Percentiles rank a stretch among this genome's conserved stretches.
These are phyloP conservation scores for Coptotermes formosanus DNA, from an alignment of 1,140 invertebrate genomes.

Conservation along the genomic window DNA sequence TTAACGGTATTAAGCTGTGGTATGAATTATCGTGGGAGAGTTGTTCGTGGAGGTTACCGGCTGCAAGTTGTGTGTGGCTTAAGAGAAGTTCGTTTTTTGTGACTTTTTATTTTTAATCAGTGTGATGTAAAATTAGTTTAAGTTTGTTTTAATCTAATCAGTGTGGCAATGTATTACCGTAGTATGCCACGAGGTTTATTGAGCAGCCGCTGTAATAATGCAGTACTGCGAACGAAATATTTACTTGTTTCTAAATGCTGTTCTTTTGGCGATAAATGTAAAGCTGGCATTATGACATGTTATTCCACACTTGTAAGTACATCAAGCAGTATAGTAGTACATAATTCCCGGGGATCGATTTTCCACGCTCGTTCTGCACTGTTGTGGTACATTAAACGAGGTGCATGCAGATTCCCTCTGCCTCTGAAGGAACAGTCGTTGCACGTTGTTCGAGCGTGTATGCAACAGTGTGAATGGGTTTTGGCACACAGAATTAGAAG, in stretches of 20 bases:
- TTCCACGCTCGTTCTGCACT: not conserved
- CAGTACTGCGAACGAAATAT: not conserved
- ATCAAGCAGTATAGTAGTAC: not conserved
- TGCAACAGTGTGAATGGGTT: conserved; percentile 62
- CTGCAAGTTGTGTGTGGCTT: too few species aligned
- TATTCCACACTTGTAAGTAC: not conserved
- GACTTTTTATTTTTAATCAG: not conserved
- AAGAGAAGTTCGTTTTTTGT: too few species aligned
- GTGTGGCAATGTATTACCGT: not conserved
- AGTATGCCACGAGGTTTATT: not conserved
- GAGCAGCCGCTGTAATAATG: not conserved
- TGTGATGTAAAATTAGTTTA: not conserved
- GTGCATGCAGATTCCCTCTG: not conserved
- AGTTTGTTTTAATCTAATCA: not conserved
- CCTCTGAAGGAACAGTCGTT: conserved; percentile 47
- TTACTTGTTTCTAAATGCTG: not conserved
- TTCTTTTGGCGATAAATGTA: not conserved
- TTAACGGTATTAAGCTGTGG: too few species aligned
- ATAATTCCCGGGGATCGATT: not conserved
- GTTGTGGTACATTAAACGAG: not conserved
- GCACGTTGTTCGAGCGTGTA: conserved; percentile 53
- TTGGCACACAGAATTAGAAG: conserved; percentile 59
- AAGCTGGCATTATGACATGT: not conserved
- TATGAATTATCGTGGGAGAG: too few species aligned
- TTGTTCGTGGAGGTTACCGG: too few species aligned